These are phyloP conservation scores for Eulemur coronatus DNA, from an alignment of 2,797 vertebrate species.

Conservation along the genomic window DNA sequence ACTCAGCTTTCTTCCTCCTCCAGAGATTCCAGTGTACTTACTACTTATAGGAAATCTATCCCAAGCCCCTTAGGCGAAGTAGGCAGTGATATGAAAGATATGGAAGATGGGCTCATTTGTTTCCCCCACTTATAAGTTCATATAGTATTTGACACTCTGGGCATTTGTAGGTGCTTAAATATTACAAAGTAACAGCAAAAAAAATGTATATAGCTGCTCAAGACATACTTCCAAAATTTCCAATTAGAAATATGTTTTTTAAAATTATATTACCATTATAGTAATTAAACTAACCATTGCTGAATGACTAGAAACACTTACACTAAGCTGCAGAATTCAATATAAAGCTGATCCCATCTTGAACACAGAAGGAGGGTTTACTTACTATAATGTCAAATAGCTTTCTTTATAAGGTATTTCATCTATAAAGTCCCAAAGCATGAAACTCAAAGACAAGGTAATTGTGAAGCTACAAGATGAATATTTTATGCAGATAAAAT, in stretches of 20 bases:
- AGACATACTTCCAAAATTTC: constrained; percentile 27
- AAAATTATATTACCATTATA: constrained; percentile 16
- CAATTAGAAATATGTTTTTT: constrained; percentile 21
- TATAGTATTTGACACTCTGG: constrained; percentile 18
- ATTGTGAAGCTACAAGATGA: constrained; percentile 40
- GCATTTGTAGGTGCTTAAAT: constrained; percentile 45
- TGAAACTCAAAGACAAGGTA: constrained; percentile 26
- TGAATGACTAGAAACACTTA: constrained; percentile 21
- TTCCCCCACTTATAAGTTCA: constrained; percentile 46
- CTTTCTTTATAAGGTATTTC: constrained; percentile 37
- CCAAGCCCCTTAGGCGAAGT: constrained; percentile 52
- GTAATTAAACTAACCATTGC: constrained; percentile 1
- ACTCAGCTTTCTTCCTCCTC: constrained; percentile 6
- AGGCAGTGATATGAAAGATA: constrained; percentile 61
- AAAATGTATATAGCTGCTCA: background rate
- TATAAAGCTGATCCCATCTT: constrained; percentile 30
- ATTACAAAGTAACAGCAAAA: constrained; percentile 32
- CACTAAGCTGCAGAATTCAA: background rate
- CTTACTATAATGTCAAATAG: background rate
- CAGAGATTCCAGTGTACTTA: constrained; percentile 45
- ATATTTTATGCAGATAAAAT: constrained; percentile 29
- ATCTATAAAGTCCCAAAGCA: constrained; percentile 35
- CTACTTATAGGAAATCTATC: constrained; percentile 67
- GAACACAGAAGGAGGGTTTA: background rate
- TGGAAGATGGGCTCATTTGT: constrained; percentile 28